Conservation (phyloP, 2,797 vertebrate species). For the Heliangelus exortis region DNA sequence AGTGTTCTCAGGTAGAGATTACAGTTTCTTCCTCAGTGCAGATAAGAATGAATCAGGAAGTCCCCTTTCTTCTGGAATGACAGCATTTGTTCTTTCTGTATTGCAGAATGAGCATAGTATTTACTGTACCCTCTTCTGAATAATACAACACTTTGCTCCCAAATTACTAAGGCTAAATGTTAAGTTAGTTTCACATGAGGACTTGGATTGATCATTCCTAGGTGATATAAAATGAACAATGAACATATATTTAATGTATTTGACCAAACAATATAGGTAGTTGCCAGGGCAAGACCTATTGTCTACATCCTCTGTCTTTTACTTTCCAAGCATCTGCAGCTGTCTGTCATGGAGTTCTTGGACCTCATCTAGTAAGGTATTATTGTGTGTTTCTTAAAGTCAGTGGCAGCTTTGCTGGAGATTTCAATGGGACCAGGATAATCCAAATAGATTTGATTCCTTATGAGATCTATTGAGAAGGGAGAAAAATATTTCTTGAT, state of each 20-base stretch:
- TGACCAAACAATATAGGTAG: neutral
- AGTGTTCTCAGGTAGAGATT: neutral
- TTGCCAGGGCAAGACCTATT: neutral
- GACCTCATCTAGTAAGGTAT: neutral
- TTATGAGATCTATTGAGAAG: neutral
- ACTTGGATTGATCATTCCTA: neutral
- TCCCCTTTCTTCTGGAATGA: neutral
- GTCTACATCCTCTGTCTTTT: neutral
- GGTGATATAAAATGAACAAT: neutral
- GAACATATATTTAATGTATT: neutral
- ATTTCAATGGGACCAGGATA: neutral
- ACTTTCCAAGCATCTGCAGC: fast-evolving
- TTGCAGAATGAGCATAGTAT: neutral
- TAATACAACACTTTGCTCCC: slow-evolving; percentile 72
- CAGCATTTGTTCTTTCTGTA: neutral
- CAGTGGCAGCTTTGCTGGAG: neutral
- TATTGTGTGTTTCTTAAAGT: neutral
- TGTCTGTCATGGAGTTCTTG: neutral
- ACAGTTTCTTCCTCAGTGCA: neutral
- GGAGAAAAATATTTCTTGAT: neutral
- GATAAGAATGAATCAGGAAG: neutral
- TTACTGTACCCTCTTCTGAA: slow-evolving; percentile 73
- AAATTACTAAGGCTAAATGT: slow-evolving; percentile 76
- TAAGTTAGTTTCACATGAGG: slow-evolving; percentile 53
- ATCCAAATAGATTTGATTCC: neutral